Evolutionary conservation across 1,140 invertebrate species (phyloP), one percentile per base, ranked within the genome.

Genomic region (Ephestia elutella): DNA sequence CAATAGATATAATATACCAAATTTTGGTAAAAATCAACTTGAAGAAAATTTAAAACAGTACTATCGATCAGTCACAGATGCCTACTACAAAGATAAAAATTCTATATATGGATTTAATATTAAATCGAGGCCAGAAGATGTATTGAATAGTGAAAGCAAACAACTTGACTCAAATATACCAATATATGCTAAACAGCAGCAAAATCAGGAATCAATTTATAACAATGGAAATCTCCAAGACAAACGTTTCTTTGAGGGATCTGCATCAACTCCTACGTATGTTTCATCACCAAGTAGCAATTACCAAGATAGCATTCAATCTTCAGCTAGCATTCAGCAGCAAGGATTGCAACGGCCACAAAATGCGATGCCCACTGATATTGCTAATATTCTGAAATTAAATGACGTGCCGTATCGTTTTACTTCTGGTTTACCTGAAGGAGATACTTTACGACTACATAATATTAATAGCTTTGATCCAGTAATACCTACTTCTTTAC

Each of bases 51-150:
- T 76, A 21, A 81, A 75, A 60, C 78, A 83, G 57, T 75, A 71
- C 56, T 73, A 74, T 21, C 70, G 70, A 54, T 71, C 75, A 7
- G 28, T 76, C 25, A 73, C 70, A 54, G 82, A 86, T 66, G 56
- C 75, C 3, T 87, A 76, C 65, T 86, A 84, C 57, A 82, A 83
- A 69, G 81, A 88, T 57, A 88, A 82, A 80, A 82, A 85, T 54
- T 57, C 70, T 13, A 56, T 80, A 15, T 84, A 83, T 60, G 70
- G 71, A 49, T 74, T 77, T 38, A 82, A 85, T 63, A 72, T 80
- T 11, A 81, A 80, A 72, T 59, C 71, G 3, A 86, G 79, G 58
- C 64, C 71, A 21, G 80, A 82, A 13, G 80, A 88, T 62, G 57
- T 63, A 44, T 19, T 55, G 21, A 9, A 60, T 13, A 77, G 80